Base-by-base conservation (phyloP, 2,797 vertebrate genomes). In the Varecia variegata region DNA sequence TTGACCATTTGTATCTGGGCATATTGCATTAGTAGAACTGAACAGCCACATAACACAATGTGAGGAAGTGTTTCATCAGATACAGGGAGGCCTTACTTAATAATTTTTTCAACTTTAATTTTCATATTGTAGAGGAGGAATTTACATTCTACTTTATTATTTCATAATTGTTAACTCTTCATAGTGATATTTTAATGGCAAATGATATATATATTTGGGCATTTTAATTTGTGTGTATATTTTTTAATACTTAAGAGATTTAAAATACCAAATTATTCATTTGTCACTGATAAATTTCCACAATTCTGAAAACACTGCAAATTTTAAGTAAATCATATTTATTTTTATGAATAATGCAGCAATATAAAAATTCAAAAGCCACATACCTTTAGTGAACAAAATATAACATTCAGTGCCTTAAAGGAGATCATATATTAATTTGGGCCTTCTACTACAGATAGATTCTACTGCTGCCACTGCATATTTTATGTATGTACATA, bases 201-300 rank as follows among this genome's bases (percentile, higher is more conserved):
- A 95, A 43, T 67, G 6, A 83, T 54, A 73, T 1, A 10, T 47
- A 2, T 30, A 50, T 38, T 9, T 35, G 7, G 38, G 20, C 80
- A 81, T 76, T 65, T 27, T 80, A 71, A 81, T 25, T 2, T 85
- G 4, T 45, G 8, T 38, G 23, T 35, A 20, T 81, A 20, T 88
- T 54, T 54, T 76, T 90, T 62, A 88, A 38, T 56, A 70, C 2
- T 68, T 70, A 80, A 67, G 27, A 88, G 25, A 65, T 30, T 92
- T 38, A 87, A 92, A 94, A 79, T 68, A 68, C 3, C 32, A 83
- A 92, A 93, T 77, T 79, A 84, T 70, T 27, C 11, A 88, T 88
- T 81, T 92, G 10, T 2, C 27, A 58, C 30, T 94, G 65, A 80
- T 2, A 47, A 70, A 40, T 50, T 18, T 84, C 25, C 15, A 79